Evolutionary conservation across 2,888 invertebrate species (phyloP).

Genomic region (Beris chalybata): DNA sequence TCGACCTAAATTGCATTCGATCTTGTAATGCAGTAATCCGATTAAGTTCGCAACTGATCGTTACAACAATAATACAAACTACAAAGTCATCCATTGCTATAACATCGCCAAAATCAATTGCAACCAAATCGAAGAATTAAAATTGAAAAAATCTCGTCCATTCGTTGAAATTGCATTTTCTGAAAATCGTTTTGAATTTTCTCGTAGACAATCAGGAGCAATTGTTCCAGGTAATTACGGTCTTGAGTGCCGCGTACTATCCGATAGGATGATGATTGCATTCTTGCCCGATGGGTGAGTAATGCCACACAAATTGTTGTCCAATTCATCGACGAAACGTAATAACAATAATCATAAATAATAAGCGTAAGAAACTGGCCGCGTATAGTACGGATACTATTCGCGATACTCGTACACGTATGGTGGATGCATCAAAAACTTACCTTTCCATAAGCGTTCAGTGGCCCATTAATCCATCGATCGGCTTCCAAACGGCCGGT

Average conservation of each 20-base stretch:
- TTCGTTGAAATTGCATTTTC: too few species aligned
- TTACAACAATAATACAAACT: background rate
- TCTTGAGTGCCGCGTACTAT: too few species aligned
- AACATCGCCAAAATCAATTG: background rate
- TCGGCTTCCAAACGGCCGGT: conserved; percentile 57
- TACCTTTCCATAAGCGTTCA: conserved; percentile 57
- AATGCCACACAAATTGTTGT: conserved; percentile 1
- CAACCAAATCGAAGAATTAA: conserved; percentile 12
- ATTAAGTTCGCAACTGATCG: conserved; percentile 15
- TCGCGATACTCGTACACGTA: background rate
- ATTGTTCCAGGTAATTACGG: too few species aligned
- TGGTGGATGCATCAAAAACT: conserved; percentile 38
- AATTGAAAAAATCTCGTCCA: background rate
- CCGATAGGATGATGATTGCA: background rate
- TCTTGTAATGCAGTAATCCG: conserved; percentile 12
- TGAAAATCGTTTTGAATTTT: too few species aligned
- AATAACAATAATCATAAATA: conserved; percentile 21
- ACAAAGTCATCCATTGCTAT: too few species aligned
- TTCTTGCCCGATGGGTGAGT: background rate
- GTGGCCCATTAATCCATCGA: conserved; percentile 57
- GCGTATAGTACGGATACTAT: background rate
- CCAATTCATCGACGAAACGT: conserved; percentile 13
- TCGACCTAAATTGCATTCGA: conserved; percentile 15
- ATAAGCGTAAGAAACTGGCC: conserved; percentile 3
- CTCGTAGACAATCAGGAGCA: too few species aligned